These are phyloP conservation scores for Emydura subglobosa DNA, from an alignment of 2,113 vertebrate species.

Conservation along the genomic window DNA sequence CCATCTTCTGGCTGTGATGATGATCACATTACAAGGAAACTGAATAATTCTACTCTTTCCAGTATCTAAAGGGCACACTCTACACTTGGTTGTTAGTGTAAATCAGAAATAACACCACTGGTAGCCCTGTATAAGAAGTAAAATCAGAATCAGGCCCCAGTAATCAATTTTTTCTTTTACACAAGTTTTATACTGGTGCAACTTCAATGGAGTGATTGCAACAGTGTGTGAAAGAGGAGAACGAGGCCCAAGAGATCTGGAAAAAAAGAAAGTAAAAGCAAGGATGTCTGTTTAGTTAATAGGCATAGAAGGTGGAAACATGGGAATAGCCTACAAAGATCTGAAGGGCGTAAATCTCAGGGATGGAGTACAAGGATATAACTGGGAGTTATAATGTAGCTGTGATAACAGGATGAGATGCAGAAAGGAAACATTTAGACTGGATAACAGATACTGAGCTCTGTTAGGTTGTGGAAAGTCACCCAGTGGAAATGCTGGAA, in stretches of 20 bases:
- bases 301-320: background rate
- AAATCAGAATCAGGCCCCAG: background rate
- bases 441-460: background rate
- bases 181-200: background rate
- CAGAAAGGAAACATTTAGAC: background rate
- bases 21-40: background rate
- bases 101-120: background rate
- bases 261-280: background rate
- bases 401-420: background rate
- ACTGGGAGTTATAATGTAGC: background rate
- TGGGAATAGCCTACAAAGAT: background rate
- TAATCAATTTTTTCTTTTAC: background rate
- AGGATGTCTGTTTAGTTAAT: background rate
- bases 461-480: background rate
- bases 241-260: background rate
- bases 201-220: background rate
- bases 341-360: background rate
- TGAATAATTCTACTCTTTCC: background rate
- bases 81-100: background rate
- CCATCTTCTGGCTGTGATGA: background rate
- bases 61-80: background rate
- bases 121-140: background rate
- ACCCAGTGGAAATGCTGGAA: background rate
- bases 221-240: background rate
- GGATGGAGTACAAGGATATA: background rate